Percentiles rank a stretch among this genome's conserved stretches.
Evolutionary conservation across 2,113 vertebrate species (phyloP).

Genomic region (Misgurnus anguillicaudatus): DNA sequence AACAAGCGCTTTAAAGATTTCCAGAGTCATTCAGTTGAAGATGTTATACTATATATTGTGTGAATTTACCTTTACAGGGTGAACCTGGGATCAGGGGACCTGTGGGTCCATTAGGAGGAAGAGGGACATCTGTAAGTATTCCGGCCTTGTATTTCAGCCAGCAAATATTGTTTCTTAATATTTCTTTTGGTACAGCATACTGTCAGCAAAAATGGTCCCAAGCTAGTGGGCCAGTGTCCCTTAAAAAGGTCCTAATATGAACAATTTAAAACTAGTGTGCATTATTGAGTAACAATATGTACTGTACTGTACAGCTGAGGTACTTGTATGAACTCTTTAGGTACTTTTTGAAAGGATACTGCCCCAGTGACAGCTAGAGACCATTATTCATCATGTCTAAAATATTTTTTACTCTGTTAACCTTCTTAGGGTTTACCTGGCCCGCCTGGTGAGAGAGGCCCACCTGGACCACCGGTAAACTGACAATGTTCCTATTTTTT

Average conservation of each 20-base stretch:
- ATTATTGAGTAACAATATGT: no score
- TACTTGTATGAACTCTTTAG: no score
- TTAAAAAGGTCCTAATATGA: no score
- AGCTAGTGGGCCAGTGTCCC: no score
- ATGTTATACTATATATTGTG: background rate
- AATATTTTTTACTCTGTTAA: background rate
- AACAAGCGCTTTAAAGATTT: background rate
- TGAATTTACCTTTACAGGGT: slow-evolving; percentile 66
- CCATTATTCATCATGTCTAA: no score
- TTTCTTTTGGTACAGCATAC: background rate
- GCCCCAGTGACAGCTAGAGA: no score
- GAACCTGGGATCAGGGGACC: slow-evolving; percentile 69
- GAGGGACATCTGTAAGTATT: slow-evolving; percentile 70
- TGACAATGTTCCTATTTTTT: background rate
- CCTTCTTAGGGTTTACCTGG: slow-evolving; percentile 72
- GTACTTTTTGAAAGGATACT: no score
- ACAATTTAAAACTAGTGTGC: no score
- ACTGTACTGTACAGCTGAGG: no score
- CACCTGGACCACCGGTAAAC: slow-evolving; percentile 72
- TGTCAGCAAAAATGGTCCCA: no score
- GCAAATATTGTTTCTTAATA: background rate
- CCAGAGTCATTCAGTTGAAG: background rate
- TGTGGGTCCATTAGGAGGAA: slow-evolving; percentile 69
- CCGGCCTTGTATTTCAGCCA: background rate
- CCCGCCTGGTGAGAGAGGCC: slow-evolving; percentile 69